Conservation (phyloP, 2,888 invertebrate species). For the Ceramica pisi region DNA sequence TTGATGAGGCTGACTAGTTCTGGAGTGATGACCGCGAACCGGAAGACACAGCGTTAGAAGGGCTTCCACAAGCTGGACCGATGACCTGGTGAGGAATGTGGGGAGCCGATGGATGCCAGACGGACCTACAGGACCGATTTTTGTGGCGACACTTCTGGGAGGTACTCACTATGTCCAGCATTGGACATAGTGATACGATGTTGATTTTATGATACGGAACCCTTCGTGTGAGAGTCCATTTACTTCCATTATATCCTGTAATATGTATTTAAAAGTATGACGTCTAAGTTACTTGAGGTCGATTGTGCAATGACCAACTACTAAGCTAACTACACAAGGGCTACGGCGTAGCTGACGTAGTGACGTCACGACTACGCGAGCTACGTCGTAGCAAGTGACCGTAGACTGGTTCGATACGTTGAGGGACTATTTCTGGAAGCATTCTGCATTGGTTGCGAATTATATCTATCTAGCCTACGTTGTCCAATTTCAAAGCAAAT, state of each 20-base stretch:
- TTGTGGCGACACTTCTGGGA: no score
- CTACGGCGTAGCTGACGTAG: slow-evolving; percentile 26
- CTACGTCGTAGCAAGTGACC: slow-evolving; percentile 26
- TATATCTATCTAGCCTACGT: not conserved
- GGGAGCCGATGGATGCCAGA: no score
- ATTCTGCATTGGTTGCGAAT: not conserved
- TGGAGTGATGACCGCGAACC: no score
- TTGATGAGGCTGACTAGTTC: no score
- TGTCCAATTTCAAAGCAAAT: not conserved
- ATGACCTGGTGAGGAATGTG: no score
- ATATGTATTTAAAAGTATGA: not conserved
- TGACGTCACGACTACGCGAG: slow-evolving; percentile 44
- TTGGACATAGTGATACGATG: no score
- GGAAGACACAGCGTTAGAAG: no score
- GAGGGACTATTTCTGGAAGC: slow-evolving; percentile 12
- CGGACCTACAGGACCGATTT: no score
- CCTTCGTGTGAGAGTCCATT: no score
- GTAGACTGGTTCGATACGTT: not conserved
- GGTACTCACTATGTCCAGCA: no score
- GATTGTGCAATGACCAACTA: slow-evolving; percentile 1
- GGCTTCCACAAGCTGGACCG: no score
- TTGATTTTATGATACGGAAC: no score
- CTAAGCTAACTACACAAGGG: slow-evolving; percentile 5
- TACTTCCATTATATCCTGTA: not conserved
- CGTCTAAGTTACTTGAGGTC: not conserved